Evolutionary conservation across 1,140 invertebrate species (phyloP), one percentile per base, ranked within the genome.

Genomic region (Caenorhabditis latens): DNA sequence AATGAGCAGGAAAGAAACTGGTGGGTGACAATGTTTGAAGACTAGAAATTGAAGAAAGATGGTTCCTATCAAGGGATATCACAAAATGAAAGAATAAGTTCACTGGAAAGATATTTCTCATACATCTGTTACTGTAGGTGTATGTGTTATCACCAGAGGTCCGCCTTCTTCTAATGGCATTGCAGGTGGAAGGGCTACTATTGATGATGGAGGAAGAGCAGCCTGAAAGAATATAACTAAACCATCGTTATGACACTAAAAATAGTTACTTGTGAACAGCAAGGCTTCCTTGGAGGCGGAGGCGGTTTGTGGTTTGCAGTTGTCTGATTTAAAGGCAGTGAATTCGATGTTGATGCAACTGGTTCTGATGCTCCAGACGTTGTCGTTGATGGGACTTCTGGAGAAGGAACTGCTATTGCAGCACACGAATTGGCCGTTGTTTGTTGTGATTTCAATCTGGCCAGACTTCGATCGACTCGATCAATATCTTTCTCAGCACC

Each of bases 71-170:
- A 79, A 57, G 40, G 53, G 42, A 86, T 71, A 67, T 86, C 75
- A 84, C 84, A 84, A 63, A 48, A 85, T 46, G 65, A 87, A 42
- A 71, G n/a, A 42, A 14, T 21, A 46, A 5, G 43, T 21, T 32
- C 61, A 63, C 9, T 14, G 11, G 19, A 50, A 14, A 32, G 32
- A 32, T 32, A 50, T 24, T 50, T 19, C 14, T 79, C n/a, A 88
- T 16, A 88, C 87, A 79, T 88, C 87, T 40, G 87, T 88, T 53
- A 88, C 75, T 58, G 87, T 88, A 43, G 87, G 83, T 13, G 83
- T 84, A 14, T 84, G 65, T 40, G 87, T 55, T 55, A 88, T 57
- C 9, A 88, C 87, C 19, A 88, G 53, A 8, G 87, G 87, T 8
- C 87, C 87, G 40, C 85, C 86, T 75, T 88, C 87, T 14, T 84